Conservation (phyloP, 2,113 vertebrate species). For the Poeciliopsis occidentalis region DNA sequence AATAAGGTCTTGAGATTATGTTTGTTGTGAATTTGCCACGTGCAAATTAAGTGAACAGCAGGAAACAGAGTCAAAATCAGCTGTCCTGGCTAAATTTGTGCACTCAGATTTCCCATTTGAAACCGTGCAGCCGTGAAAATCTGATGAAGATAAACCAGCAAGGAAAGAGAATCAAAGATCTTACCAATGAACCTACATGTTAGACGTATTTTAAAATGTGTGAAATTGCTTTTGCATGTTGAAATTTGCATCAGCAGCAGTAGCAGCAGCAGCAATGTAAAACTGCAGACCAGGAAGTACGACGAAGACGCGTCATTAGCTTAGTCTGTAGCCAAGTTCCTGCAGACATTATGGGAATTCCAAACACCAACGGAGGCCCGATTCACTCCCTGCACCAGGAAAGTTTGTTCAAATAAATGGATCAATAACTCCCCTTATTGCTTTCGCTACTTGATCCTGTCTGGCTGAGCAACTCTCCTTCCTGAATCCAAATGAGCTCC, state of each 20-base stretch:
- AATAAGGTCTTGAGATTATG: not conserved
- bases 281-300: slow-evolving; percentile 11
- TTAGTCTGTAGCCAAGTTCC: slow-evolving; percentile 25
- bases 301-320: slow-evolving; percentile 33
- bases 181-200: too few species aligned
- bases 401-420: slow-evolving; percentile 51
- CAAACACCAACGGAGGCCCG: slow-evolving; percentile 47
- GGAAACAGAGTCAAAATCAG: too few species aligned
- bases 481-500: slow-evolving; percentile 38
- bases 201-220: not conserved
- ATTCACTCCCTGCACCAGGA: slow-evolving; percentile 47
- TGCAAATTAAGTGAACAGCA: not conserved
- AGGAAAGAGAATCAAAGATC: not conserved
- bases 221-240: slow-evolving; percentile 5
- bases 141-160: too few species aligned
- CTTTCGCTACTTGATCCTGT: slow-evolving; percentile 39
- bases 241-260: not conserved
- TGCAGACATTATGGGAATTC: slow-evolving; percentile 26
- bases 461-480: slow-evolving; percentile 15
- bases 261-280: slow-evolving; percentile 10
- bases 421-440: slow-evolving; percentile 61
- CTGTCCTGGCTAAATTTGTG: too few species aligned
- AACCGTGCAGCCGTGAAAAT: too few species aligned
- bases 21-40: not conserved
- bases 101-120: too few species aligned